phyloP scores from a whole-genome alignment of 1,140 invertebrate genomes.

The Mycetomoellerius zeteki region DNA sequence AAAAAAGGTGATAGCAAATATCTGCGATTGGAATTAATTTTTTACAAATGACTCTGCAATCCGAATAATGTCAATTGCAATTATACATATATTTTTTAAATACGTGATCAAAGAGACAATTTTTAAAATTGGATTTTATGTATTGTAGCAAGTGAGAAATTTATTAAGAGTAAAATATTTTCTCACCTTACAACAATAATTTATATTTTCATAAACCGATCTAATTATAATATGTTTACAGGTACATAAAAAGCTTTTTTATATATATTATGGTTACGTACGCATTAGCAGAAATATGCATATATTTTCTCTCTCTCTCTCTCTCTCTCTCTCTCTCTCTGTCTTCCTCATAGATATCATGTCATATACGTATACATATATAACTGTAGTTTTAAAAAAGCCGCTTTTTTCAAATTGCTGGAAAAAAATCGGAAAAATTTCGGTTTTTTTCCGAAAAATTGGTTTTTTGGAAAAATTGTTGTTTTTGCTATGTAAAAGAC shows the following conservation, averaged over 20 bases:
- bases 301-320: not conserved
- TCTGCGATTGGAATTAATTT: conserved; percentile 32
- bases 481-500: no score
- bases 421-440: no score
- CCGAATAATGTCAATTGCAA: not conserved
- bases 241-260: not conserved
- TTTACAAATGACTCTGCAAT: not conserved
- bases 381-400: no score
- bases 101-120: not conserved
- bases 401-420: no score
- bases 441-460: no score
- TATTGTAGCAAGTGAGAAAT: not conserved
- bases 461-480: no score
- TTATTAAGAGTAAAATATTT: not conserved
- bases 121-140: not conserved
- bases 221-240: not conserved
- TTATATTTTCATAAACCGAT: not conserved
- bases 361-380: not conserved
- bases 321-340: not conserved
- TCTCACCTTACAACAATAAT: not conserved
- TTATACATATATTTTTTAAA: conserved; percentile 16
- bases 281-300: not conserved
- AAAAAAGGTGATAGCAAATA: conserved; percentile 45
- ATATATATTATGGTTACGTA: not conserved
- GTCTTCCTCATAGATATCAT: not conserved